Evolutionary conservation across 2,113 vertebrate genomes (phyloP).

Genomic region (Psettodes erumei): DNA sequence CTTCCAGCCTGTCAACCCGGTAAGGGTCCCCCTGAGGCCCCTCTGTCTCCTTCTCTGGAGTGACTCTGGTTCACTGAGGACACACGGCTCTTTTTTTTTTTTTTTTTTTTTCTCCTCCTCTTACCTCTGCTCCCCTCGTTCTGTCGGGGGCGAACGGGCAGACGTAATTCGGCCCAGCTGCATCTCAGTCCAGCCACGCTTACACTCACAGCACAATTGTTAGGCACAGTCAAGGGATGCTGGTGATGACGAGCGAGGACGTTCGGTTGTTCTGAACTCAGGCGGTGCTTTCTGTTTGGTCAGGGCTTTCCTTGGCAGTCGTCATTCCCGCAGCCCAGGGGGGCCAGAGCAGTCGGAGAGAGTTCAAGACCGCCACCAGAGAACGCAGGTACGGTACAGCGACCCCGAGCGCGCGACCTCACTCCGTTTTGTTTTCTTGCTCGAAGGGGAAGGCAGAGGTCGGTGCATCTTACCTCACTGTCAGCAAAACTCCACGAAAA

Average conservation of each 20-base stretch:
- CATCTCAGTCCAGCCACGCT: conserved; percentile 3
- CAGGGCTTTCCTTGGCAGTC: conserved; percentile 90
- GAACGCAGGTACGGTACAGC: conserved; percentile 84
- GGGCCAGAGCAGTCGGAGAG: conserved; percentile 83
- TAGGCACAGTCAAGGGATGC: conserved; percentile 35
- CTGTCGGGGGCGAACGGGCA: conserved; percentile 24
- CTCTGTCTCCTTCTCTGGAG: conserved; percentile 60
- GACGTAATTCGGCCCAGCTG: conserved; percentile 24
- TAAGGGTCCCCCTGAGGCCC: conserved; percentile 72
- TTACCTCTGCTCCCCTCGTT: conserved; percentile 25
- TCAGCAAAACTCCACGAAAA: not conserved
- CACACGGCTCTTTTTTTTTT: conserved; percentile 58
- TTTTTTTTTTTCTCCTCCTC: conserved; percentile 18
- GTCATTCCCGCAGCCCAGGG: conserved; percentile 86
- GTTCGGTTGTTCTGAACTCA: not conserved
- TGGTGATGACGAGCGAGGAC: not conserved
- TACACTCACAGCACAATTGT: conserved; percentile 28
- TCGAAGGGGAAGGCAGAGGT: not conserved
- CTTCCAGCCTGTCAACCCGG: conserved; percentile 86
- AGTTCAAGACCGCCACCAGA: conserved; percentile 85
- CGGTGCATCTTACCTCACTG: not conserved
- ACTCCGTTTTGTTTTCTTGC: too few species aligned
- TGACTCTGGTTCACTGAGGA: conserved; percentile 60
- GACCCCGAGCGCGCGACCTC: not conserved
- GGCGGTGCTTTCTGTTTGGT: conserved; percentile 59